Evolutionary conservation across 2,888 invertebrate genomes (phyloP), one percentile per base, ranked within the genome.

Genomic region (Galerucella calmariensis): DNA sequence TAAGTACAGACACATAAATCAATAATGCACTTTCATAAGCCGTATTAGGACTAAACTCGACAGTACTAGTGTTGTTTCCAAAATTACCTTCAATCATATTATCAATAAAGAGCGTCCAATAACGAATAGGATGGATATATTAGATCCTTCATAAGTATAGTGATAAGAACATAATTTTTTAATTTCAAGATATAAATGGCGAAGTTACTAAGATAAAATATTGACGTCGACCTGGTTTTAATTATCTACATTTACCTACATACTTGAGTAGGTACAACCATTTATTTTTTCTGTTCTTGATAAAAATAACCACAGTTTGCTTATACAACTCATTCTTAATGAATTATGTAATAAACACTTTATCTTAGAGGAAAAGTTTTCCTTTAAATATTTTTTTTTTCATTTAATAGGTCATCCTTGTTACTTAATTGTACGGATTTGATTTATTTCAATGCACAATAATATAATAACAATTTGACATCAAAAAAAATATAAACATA

Each of bases 251-350:
- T 46, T 59, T 59, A 68, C 68, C 59, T 68, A 68, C 46, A 58
- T 59, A 46, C 46, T 68, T 59, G 3, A 68, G 44, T 56, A 56
- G 20, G 20, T 16, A 68, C 59, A 68, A 59, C 44, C 59, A 59
- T 59, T 68, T 68, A 59, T 58, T 62, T 65, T 65, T 69, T 69
- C 46, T 68, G 58, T 59, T 68, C 69, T 68, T 68, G 61, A 46
- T 48, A 69, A 69, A 69, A 69, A 69, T 69, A 69, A 69, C 69
- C 61, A 44, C 46, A 69, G 69, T 69, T 69, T 69, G 69, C 69
- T 69, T 69, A 48, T 61, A 61, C 69, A 69, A 69, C 61, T 69
- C 69, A 69, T 69, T 69, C 69, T 61, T 48, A 69, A 69, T 69
- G 61, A 69, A 61, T 69, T 69, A 69, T 69, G 61, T 69, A 69